Percentiles rank a stretch among this genome's conserved stretches.
These are phyloP conservation scores for Ceratosolen solmsi DNA, from an alignment of 1,140 invertebrate genomes.

Conservation along the genomic window DNA sequence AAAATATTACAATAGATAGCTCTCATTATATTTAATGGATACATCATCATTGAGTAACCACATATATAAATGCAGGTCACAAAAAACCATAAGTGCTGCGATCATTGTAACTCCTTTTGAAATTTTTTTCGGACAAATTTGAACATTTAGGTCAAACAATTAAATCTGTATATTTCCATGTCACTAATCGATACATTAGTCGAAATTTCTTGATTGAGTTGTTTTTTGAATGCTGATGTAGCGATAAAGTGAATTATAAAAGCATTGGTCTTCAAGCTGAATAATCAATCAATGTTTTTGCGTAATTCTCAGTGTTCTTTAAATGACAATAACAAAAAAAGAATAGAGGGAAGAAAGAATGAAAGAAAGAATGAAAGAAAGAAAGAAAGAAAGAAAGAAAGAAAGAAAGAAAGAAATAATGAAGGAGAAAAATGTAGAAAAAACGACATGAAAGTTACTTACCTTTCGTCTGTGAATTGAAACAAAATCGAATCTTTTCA, in stretches of 20 bases:
- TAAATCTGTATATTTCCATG: neutral
- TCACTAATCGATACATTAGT: neutral
- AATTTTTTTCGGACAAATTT: neutral
- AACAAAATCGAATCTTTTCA: too few species aligned
- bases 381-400: neutral
- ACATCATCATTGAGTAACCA: neutral
- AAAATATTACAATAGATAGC: neutral
- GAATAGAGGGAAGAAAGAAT: too few species aligned
- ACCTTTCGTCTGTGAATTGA: too few species aligned
- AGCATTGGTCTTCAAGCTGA: neutral
- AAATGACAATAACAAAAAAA: too few species aligned
- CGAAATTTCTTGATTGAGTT: constrained; percentile 26
- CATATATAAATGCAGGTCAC: neutral
- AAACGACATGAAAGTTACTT: too few species aligned
- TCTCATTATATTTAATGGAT: neutral
- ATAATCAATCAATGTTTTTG: constrained; percentile 1
- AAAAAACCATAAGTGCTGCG: neutral
- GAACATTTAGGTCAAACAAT: constrained; percentile 7
- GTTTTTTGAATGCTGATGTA: neutral
- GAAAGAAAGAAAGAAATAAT: too few species aligned
- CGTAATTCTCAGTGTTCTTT: neutral
- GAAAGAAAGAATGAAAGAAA: neutral
- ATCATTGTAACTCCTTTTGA: too few species aligned
- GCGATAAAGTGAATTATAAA: neutral
- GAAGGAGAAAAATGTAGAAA: too few species aligned